These are phyloP conservation scores for Platysternon megacephalum DNA, from an alignment of 2,113 vertebrate genomes.

Conservation along the genomic window DNA sequence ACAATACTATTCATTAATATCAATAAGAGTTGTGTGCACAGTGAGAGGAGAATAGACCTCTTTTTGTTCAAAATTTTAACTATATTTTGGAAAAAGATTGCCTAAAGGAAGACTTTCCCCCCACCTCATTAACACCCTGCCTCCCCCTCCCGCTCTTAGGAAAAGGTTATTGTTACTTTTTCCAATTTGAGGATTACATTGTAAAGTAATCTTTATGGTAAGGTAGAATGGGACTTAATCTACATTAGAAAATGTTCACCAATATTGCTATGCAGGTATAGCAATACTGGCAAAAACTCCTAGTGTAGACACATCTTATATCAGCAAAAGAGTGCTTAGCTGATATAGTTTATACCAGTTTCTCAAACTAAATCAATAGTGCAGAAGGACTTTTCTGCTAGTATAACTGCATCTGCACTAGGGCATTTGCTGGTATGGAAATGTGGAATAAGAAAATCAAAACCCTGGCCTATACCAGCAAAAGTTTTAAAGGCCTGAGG, in stretches of 20 bases:
- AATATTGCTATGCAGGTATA: neutral
- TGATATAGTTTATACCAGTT: neutral
- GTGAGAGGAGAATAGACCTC: neutral
- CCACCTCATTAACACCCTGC: neutral
- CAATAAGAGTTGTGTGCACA: neutral
- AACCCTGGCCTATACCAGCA: neutral
- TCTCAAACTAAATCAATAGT: too few relatives aligned
- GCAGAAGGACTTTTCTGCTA: too few relatives aligned
- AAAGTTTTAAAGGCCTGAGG: neutral
- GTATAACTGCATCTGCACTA: too few relatives aligned
- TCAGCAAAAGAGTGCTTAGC: neutral
- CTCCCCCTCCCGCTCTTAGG: neutral
- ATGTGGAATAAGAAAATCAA: neutral
- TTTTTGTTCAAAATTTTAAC: neutral
- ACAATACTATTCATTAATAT: neutral
- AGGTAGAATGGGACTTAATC: neutral
- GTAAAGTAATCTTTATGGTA: neutral
- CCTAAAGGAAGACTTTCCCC: neutral
- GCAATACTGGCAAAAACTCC: too few relatives aligned
- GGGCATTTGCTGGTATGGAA: too few relatives aligned
- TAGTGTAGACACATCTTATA: neutral
- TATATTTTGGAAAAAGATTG: neutral
- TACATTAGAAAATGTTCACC: neutral
- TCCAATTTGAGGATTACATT: neutral
- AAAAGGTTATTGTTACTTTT: neutral